phyloP scores from a whole-genome alignment of 35 echinoderm and acorn worm species.

The Strongylocentrotus purpuratus region DNA sequence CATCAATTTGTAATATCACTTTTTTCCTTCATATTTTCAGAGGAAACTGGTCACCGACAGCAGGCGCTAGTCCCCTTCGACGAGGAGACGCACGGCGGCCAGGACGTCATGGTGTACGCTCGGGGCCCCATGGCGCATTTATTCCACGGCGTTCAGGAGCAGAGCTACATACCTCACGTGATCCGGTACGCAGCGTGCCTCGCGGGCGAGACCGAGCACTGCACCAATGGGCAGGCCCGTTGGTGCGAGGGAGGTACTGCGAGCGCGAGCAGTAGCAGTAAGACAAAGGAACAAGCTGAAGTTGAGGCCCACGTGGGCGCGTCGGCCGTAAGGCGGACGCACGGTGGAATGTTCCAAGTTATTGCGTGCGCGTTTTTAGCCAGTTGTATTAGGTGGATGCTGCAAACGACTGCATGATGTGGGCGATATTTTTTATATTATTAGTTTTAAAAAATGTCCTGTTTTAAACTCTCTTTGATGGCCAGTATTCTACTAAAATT shows the following conservation, averaged over 20 bases:
- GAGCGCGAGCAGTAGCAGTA: not conserved
- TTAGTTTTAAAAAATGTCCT: not conserved
- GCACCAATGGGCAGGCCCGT: not conserved
- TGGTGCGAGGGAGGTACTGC: conserved; percentile 6
- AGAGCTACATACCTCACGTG: conserved; percentile 90
- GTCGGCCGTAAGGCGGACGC: not conserved
- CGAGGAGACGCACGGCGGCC: conserved; percentile 76
- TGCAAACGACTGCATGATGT: too few relatives aligned
- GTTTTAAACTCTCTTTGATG: too few relatives aligned
- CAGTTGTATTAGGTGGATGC: not conserved
- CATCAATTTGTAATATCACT: too few relatives aligned
- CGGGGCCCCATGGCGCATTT: conserved; percentile 86
- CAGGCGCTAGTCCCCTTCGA: conserved; percentile 60
- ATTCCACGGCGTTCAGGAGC: conserved; percentile 84
- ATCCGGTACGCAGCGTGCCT: conserved; percentile 83
- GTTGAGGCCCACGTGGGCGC: not conserved
- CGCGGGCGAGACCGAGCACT: conserved; percentile 50
- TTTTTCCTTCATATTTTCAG: too few relatives aligned
- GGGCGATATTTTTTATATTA: too few relatives aligned
- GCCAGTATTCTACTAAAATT: too few relatives aligned
- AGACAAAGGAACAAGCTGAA: not conserved
- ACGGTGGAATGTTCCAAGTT: not conserved
- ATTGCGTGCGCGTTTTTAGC: not conserved
- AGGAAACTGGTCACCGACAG: conserved; percentile 45
- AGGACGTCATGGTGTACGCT: conserved; percentile 88